phyloP scores from a whole-genome alignment of 1,140 invertebrate species.

The Solenopsis fugax region DNA sequence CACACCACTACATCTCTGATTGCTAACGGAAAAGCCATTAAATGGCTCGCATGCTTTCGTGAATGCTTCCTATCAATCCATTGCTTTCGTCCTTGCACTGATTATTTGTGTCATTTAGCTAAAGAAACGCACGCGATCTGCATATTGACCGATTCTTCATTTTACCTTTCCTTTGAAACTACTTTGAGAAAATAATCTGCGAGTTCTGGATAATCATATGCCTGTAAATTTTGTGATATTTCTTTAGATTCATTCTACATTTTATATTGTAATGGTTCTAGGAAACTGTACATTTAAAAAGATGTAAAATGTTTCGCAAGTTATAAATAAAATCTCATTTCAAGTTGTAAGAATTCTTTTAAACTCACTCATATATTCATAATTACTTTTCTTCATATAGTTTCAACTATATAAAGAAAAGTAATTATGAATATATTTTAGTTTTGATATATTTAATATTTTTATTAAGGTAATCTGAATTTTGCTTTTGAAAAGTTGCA shows the following conservation, averaged over 20 bases:
- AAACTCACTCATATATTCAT: not conserved
- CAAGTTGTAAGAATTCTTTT: not conserved
- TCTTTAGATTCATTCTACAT: not conserved
- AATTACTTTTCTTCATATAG: too few relatives aligned
- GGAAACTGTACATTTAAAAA: not conserved
- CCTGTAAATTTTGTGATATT: not conserved
- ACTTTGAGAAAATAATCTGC: not conserved
- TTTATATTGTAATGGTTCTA: not conserved
- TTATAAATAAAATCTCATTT: not conserved
- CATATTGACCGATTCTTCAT: constrained; percentile 25
- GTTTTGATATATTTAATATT: not conserved
- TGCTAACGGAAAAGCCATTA: constrained; percentile 51
- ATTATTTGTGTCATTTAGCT: constrained; percentile 43
- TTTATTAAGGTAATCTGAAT: not conserved
- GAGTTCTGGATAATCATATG: not conserved
- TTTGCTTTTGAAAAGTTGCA: not conserved
- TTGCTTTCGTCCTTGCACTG: constrained; percentile 26
- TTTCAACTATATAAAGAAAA: not conserved
- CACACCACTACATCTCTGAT: constrained; percentile 4
- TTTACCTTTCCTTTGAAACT: not conserved
- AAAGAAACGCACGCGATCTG: constrained; percentile 43
- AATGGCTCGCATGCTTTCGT: constrained; percentile 54
- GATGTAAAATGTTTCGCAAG: not conserved
- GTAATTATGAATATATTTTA: not conserved
- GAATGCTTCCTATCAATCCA: constrained; percentile 49